Evolutionary conservation across 2,113 vertebrate genomes (phyloP).

Genomic region (Ophthalmolycus amberensis): DNA sequence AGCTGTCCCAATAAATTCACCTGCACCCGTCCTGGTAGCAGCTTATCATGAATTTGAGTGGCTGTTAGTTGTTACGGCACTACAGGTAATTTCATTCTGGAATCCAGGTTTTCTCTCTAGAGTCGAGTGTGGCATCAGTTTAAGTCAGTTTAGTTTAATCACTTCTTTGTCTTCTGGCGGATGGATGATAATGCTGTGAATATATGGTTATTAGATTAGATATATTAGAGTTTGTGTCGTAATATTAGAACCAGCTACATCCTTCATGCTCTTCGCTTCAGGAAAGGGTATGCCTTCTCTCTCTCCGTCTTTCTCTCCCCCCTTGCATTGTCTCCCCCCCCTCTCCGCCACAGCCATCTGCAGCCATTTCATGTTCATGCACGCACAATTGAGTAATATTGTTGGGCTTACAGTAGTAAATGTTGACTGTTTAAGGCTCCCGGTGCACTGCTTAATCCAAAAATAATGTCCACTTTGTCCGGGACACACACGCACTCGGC

Average conservation of each 20-base stretch:
- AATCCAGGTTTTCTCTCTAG: constrained; percentile 5
- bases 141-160: constrained; percentile 25
- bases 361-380: constrained; percentile 54
- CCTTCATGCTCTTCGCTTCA: constrained; percentile 27
- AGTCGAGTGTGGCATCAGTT: constrained; percentile 22
- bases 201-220: constrained; percentile 23
- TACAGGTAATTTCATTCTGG: constrained; percentile 34
- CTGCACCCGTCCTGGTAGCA: neutral
- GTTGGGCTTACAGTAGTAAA: constrained; percentile 50
- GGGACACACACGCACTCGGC: neutral
- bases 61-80: constrained; percentile 11
- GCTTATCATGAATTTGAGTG: constrained; percentile 13
- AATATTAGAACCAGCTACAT: constrained; percentile 2
- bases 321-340: neutral
- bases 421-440: constrained; percentile 47
- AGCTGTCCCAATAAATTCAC: constrained; percentile 12
- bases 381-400: constrained; percentile 57
- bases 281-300: constrained; percentile 12
- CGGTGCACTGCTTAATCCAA: constrained; percentile 36
- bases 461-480: constrained; percentile 36
- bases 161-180: constrained; percentile 22
- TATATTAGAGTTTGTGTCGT: constrained; percentile 38
- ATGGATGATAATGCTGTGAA: constrained; percentile 1
- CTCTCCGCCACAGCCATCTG: constrained; percentile 33
- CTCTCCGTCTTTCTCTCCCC: neutral